Evolutionary conservation across 2,888 invertebrate species (phyloP).

Genomic region (Sycophila texana): DNA sequence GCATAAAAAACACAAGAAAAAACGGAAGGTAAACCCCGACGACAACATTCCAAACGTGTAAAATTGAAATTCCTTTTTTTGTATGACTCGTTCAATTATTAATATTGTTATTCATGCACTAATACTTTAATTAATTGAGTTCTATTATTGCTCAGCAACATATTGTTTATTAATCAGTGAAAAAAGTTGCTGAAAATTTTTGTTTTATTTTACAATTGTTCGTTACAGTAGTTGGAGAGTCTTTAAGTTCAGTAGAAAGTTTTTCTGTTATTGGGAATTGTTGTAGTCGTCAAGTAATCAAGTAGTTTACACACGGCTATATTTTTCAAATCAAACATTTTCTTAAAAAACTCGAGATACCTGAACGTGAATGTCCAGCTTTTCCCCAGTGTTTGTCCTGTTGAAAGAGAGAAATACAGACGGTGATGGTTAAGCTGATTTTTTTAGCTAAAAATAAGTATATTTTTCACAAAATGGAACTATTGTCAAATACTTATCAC

Average conservation of each 20-base stretch:
- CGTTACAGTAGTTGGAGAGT: too few species aligned
- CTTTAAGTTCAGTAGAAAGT: conserved; percentile 11
- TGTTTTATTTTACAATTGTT: conserved; percentile 5
- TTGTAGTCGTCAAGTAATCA: conserved; percentile 11
- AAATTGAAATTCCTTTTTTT: conserved; percentile 37
- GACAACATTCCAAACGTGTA: conserved; percentile 36
- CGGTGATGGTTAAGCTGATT: conserved; percentile 39
- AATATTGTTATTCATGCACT: too few species aligned
- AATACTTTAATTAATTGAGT: too few species aligned
- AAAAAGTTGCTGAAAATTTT: background rate
- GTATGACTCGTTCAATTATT: conserved; percentile 46
- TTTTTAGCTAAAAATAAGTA: too few species aligned
- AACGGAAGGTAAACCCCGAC: conserved; percentile 70
- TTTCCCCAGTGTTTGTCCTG: conserved; percentile 67
- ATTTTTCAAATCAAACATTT: conserved; percentile 9
- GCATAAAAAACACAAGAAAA: conserved; percentile 73
- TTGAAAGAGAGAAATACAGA: conserved; percentile 17
- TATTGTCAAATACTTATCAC: too few species aligned
- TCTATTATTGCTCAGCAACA: too few species aligned
- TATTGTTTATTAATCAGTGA: conserved; percentile 4
- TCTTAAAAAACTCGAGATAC: conserved; percentile 6
- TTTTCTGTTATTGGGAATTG: conserved; percentile 47
- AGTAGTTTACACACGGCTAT: conserved; percentile 16
- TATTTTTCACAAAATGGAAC: too few species aligned
- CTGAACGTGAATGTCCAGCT: conserved; percentile 29